Percentiles rank a stretch among this genome's conserved stretches.
Evolutionary conservation across 2,888 invertebrate species (phyloP).

Genomic region (Scaptomyza cyrtandrae): DNA sequence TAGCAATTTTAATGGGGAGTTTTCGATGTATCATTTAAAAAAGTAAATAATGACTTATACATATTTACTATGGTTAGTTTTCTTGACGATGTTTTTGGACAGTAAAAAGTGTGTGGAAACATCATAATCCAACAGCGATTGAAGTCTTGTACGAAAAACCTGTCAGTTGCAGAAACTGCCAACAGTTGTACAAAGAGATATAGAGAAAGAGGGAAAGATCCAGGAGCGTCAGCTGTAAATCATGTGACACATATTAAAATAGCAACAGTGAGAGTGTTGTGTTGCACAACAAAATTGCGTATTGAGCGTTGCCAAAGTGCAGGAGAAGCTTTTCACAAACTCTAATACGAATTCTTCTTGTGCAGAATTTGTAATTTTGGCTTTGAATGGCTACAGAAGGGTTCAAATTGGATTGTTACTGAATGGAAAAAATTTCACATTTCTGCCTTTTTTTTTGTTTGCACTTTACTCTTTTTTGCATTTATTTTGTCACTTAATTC

Average conservation of each 20-base stretch:
- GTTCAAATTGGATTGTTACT: constrained; percentile 14
- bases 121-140: constrained; percentile 13
- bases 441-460: neutral
- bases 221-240: constrained; percentile 44
- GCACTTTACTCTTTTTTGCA: constrained; percentile 8
- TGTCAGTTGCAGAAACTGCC: constrained; percentile 11
- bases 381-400: constrained; percentile 42
- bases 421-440: constrained; percentile 1
- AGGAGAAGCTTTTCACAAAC: neutral
- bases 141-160: constrained; percentile 16
- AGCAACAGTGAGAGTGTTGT: constrained; percentile 37
- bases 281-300: constrained; percentile 26
- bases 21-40: neutral
- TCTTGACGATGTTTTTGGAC: neutral
- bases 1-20: neutral
- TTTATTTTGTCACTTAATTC: constrained; percentile 60
- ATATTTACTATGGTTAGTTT: neutral
- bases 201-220: neutral
- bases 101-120: neutral
- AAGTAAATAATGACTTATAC: neutral
- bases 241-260: constrained; percentile 51
- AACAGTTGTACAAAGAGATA: constrained; percentile 11
- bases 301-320: constrained; percentile 1
- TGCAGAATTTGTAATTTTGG: constrained; percentile 38
- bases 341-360: neutral